A percentile compares a stretch with the other conserved stretches of the same genome.
Evolutionary conservation across 2,888 invertebrate species (phyloP).

Genomic region (Cataglyphis livida): DNA sequence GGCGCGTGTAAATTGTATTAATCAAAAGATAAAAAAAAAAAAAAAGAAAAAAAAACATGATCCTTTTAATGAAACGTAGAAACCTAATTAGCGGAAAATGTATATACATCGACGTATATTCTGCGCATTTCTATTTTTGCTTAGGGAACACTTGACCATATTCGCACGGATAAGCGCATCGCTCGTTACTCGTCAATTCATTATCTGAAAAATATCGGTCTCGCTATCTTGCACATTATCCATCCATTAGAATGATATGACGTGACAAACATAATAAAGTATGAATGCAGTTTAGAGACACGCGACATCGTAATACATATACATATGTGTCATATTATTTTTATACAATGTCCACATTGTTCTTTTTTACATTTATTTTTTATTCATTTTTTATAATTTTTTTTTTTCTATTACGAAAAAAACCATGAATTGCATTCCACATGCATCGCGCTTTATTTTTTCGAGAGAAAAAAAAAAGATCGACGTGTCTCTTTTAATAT

Average conservation of each 20-base stretch:
- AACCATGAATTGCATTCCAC: background rate
- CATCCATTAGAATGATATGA: background rate
- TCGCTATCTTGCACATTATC: background rate
- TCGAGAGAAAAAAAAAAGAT: background rate
- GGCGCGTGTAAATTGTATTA: background rate
- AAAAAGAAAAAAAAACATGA: background rate
- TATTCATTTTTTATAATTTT: background rate
- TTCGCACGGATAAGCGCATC: background rate
- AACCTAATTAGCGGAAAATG: background rate
- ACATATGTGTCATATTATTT: background rate
- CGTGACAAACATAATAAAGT: background rate
- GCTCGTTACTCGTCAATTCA: background rate
- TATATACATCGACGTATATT: too few species aligned
- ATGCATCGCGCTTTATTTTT: background rate
- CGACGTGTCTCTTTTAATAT: background rate
- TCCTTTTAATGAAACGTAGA: background rate
- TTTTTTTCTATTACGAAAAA: background rate
- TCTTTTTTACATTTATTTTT: background rate
- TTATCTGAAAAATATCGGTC: background rate
- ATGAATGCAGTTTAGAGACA: background rate
- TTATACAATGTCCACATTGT: background rate
- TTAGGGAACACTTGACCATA: background rate
- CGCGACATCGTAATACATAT: background rate
- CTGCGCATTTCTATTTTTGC: background rate
- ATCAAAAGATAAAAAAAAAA: background rate